These are phyloP conservation scores for Aplocera efformata DNA, from an alignment of 2,888 invertebrate genomes.

Conservation along the genomic window DNA sequence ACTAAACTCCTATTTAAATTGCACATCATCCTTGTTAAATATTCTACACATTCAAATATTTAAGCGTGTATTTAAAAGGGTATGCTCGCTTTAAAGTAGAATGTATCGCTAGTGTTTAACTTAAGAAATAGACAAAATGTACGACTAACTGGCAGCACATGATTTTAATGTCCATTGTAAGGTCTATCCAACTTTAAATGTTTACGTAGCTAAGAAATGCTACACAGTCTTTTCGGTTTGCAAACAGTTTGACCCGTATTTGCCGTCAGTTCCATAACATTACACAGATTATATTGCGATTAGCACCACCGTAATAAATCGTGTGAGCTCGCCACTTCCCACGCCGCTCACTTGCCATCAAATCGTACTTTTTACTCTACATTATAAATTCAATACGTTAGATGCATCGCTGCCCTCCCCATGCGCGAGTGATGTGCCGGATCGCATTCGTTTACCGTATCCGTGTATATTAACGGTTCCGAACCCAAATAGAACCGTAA, in stretches of 20 bases:
- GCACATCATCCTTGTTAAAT: too few relatives aligned
- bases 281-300: constrained; percentile 24
- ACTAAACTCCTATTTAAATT: too few relatives aligned
- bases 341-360: constrained; percentile 62
- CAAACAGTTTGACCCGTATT: constrained; percentile 11
- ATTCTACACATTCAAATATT: too few relatives aligned
- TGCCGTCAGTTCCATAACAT: constrained; percentile 16
- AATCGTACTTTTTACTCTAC: constrained; percentile 63
- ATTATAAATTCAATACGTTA: constrained; percentile 67
- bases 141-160: too few relatives aligned
- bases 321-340: constrained; percentile 57
- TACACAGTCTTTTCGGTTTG: background rate
- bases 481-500: too few relatives aligned
- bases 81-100: too few relatives aligned
- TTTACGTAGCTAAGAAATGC: too few relatives aligned
- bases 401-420: constrained; percentile 68
- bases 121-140: too few relatives aligned
- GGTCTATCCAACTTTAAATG: too few relatives aligned
- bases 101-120: too few relatives aligned
- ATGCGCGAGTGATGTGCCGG: constrained; percentile 11
- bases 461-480: background rate
- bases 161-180: too few relatives aligned
- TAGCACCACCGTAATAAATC: constrained; percentile 40
- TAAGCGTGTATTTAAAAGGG: too few relatives aligned
- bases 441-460: constrained; percentile 6